Percentiles rank a stretch among this genome's conserved stretches.
Conservation (phyloP, 2,113 vertebrate genomes). For the Struthidea cinerea region DNA sequence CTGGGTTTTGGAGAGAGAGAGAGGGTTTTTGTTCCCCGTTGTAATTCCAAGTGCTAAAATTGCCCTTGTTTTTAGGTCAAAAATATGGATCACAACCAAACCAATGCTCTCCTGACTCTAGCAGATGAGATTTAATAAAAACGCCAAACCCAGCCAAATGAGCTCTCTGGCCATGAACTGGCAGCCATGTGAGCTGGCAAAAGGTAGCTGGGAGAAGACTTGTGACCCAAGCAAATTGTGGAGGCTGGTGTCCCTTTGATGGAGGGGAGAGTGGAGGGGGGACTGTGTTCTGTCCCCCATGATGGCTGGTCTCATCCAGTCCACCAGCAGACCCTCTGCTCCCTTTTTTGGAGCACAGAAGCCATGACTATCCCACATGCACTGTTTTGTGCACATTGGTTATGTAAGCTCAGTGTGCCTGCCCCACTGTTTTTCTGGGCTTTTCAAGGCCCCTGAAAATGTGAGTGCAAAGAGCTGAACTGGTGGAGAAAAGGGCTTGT, state of each 20-base stretch:
- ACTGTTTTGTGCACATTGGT: background rate
- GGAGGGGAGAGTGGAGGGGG: background rate
- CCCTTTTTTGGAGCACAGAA: background rate
- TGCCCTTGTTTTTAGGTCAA: background rate
- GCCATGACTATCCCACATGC: fast-evolving
- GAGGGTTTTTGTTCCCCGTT: fast-evolving
- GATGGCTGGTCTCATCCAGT: background rate
- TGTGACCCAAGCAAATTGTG: background rate
- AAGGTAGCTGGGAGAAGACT: background rate
- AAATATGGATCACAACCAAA: background rate
- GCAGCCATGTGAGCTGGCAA: background rate
- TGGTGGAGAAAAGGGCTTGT: background rate
- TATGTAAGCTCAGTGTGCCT: background rate
- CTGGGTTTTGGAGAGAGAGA: background rate
- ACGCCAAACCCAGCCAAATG: background rate
- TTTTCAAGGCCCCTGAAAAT: background rate
- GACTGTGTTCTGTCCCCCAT: background rate
- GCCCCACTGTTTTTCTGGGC: background rate
- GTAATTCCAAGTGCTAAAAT: background rate
- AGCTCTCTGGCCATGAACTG: background rate
- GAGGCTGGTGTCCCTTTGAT: background rate
- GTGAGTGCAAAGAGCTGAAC: background rate
- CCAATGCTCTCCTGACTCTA: background rate
- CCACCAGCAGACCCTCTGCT: background rate
- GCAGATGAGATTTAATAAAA: background rate